Base-by-base conservation (phyloP, 2,888 invertebrate species). In the Leucozona laternaria region DNA sequence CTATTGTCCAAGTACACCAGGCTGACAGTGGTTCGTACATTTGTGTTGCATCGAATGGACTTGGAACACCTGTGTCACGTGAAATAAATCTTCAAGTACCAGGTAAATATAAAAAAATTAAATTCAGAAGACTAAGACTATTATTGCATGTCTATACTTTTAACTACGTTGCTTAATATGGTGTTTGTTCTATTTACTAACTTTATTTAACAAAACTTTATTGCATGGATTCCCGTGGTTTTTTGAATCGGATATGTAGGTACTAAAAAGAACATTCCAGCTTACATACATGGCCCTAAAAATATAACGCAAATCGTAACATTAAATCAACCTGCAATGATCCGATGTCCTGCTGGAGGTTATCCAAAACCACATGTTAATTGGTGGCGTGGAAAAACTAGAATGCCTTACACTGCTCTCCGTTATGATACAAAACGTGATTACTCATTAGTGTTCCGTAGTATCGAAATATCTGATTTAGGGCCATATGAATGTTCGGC, bases 401-500 rank as follows among this genome's bases (percentile, higher is more conserved):
- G 97, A 94, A 94, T 98, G 82, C 97, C 97, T 0, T 93, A 95
- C 88, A 94, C 94, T 15, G 88, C 89, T 20, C 88, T 89, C 45
- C 90, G 90, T 8, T 91, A 90, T 53, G 96, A 97, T 91, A 96
- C 96, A 87, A 94, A 95, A 82, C 93, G 95, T 71, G 97, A 96
- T 89, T 95, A 95, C 91, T 95, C 96, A 2, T 93, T 98, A 58
- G 94, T 95, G 81, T 96, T 98, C 90, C 94, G 95, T 71, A 93
- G 94, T 1, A 95, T 98, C 15, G 94, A 95, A 43, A 90, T 96
- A 22, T 94, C 95, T 7, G 96, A 96, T 89, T 94, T 97, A 71
- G 98, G 98, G 5, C 94, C 95, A 66, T 98, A 98, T 93, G 96
- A 96, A 7, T 98, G 98, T 91, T 96, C 97, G 90, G 98, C 97